Evolutionary conservation across 1,140 invertebrate genomes (phyloP).

Genomic region (Tetramorium parvispinum): DNA sequence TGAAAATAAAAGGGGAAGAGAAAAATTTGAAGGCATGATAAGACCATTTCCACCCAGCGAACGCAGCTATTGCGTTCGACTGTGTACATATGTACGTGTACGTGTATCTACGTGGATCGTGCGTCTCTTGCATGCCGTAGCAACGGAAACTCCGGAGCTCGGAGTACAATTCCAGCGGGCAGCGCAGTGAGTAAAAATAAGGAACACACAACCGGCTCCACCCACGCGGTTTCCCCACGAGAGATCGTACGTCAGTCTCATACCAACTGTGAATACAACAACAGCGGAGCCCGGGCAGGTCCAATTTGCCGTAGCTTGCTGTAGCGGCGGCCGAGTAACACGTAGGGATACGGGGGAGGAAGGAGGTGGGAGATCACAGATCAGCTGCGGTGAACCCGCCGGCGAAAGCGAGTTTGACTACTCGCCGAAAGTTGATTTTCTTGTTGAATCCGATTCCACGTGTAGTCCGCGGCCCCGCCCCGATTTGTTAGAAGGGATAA

Average conservation of each 20-base stretch:
- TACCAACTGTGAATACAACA: conserved; percentile 62
- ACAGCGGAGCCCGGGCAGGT: conserved; percentile 33
- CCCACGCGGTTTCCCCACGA: conserved; percentile 68
- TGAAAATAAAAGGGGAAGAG: conserved; percentile 34
- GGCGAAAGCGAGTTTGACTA: conserved; percentile 27
- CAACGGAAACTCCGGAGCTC: conserved; percentile 43
- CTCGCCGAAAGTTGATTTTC: conserved; percentile 54
- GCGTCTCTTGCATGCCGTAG: conserved; percentile 31
- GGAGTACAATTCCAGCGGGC: conserved; percentile 57
- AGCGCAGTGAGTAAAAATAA: conserved; percentile 65
- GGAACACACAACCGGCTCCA: conserved; percentile 70
- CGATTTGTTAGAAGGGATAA: conserved; percentile 36
- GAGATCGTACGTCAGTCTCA: conserved; percentile 70
- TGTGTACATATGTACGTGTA: neutral
- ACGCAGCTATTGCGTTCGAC: conserved; percentile 17
- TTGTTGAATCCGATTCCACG: conserved; percentile 36
- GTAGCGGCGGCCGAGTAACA: conserved; percentile 61
- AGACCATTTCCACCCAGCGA: conserved; percentile 23
- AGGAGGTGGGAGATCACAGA: conserved; percentile 44
- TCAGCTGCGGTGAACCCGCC: conserved; percentile 11
- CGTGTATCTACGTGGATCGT: neutral
- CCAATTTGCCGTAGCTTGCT: conserved; percentile 67
- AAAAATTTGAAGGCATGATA: conserved; percentile 54
- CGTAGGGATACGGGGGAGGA: conserved; percentile 20
- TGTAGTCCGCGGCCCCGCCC: conserved; percentile 14